phyloP scores from a whole-genome alignment of 1,140 invertebrate species.

The Lepidotrigona ventralis region DNA sequence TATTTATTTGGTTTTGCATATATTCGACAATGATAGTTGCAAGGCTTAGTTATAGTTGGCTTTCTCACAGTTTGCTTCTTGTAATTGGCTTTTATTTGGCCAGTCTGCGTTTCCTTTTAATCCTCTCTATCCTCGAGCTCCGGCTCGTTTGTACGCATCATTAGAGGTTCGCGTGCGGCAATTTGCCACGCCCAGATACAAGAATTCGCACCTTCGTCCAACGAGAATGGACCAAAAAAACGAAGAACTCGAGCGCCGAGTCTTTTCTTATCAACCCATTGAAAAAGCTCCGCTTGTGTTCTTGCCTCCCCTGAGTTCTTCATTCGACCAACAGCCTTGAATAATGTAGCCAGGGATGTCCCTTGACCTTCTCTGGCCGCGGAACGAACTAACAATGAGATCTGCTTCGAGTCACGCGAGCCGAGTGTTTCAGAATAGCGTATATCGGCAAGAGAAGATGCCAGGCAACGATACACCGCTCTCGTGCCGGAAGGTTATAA shows the following conservation, averaged over 20 bases:
- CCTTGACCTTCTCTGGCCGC: conserved; percentile 35
- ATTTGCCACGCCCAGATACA: conserved; percentile 75
- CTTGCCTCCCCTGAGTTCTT: conserved; percentile 7
- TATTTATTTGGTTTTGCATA: conserved; percentile 9
- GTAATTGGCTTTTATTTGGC: conserved; percentile 53
- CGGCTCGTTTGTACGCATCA: conserved; percentile 70
- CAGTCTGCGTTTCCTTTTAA: conserved; percentile 33
- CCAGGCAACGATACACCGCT: conserved; percentile 1
- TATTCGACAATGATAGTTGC: conserved; percentile 9
- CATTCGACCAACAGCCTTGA: conserved; percentile 38
- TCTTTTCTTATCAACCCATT: conserved; percentile 63
- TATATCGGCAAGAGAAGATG: neutral
- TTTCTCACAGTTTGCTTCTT: conserved; percentile 38
- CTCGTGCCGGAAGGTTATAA: conserved; percentile 4
- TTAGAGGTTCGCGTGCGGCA: conserved; percentile 74
- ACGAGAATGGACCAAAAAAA: conserved; percentile 42
- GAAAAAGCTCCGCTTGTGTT: conserved; percentile 17
- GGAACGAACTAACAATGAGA: conserved; percentile 34
- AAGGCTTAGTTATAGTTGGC: neutral
- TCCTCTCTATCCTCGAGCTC: conserved; percentile 42
- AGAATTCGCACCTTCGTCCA: conserved; percentile 73
- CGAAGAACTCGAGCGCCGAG: conserved; percentile 18
- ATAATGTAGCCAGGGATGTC: conserved; percentile 40
- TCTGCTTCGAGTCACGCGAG: conserved; percentile 48
- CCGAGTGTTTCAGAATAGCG: neutral